Conservation (phyloP, 35 echinoderm and acorn worm species). For the Strongylocentrotus purpuratus region DNA sequence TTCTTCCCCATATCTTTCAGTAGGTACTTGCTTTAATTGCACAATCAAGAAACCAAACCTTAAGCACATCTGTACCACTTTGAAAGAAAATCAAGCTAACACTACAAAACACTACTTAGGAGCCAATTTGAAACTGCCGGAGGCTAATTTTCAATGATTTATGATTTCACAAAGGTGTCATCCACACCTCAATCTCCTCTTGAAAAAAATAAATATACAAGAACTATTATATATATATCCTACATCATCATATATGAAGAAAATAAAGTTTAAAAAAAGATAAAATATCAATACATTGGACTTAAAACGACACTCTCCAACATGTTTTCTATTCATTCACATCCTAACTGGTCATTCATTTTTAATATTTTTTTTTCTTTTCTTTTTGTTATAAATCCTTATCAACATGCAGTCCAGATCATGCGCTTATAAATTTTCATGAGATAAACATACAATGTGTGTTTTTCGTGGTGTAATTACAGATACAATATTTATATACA, state of each 20-base stretch:
- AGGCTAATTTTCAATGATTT: background rate
- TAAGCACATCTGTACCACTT: background rate
- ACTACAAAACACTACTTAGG: background rate
- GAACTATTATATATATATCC: conserved; percentile 14
- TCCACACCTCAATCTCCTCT: background rate
- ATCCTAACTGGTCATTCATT: background rate
- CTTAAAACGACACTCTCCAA: background rate
- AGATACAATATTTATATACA: conserved; percentile 20
- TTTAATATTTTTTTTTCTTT: background rate
- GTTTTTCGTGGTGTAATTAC: background rate
- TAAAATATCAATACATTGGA: background rate
- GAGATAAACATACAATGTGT: background rate
- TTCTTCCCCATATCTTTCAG: background rate
- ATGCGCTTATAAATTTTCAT: conserved; percentile 9
- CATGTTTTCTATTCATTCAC: background rate
- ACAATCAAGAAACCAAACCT: background rate
- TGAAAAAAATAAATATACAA: background rate
- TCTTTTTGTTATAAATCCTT: conserved; percentile 5
- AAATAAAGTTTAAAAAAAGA: background rate
- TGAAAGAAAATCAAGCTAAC: background rate
- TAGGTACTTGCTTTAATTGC: background rate
- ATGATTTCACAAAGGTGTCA: conserved; percentile 14
- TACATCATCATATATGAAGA: conserved; percentile 13
- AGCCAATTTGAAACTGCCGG: background rate
- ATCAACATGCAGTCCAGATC: background rate